These are phyloP conservation scores for Melospiza melodia DNA, from an alignment of 2,113 vertebrate genomes.

Conservation along the genomic window DNA sequence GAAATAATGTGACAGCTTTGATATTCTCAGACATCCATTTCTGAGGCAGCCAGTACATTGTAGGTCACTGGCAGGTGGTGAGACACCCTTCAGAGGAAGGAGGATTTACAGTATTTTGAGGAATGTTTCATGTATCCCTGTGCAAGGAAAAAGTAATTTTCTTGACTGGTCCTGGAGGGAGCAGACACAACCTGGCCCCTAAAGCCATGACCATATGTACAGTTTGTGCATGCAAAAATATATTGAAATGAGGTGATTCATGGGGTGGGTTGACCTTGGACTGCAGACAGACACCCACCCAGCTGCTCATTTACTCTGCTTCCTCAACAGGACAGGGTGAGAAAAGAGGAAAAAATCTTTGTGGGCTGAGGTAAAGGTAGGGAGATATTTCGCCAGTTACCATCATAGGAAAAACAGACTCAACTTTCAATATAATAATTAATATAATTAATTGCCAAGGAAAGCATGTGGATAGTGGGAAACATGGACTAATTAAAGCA, in stretches of 20 bases:
- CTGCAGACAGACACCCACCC: neutral
- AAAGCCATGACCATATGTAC: neutral
- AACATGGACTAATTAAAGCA: neutral
- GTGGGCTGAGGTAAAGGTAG: neutral
- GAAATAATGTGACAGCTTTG: neutral
- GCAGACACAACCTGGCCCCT: neutral
- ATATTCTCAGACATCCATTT: neutral
- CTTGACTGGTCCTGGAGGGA: neutral
- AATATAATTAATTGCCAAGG: neutral
- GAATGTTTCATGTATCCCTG: neutral
- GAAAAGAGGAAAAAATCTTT: neutral
- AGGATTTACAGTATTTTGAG: neutral
- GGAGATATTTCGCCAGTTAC: neutral
- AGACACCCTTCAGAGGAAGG: neutral
- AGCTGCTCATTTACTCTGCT: neutral
- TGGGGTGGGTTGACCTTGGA: neutral
- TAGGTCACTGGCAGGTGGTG: neutral
- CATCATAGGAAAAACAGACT: neutral
- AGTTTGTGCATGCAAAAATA: neutral
- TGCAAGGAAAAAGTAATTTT: neutral
- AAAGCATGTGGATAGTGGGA: neutral
- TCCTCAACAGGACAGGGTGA: neutral
- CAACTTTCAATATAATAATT: neutral
- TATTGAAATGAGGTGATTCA: neutral
- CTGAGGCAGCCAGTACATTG: neutral